phyloP scores from a whole-genome alignment of 2,888 invertebrate genomes.

The Sylvicola cinctus region DNA sequence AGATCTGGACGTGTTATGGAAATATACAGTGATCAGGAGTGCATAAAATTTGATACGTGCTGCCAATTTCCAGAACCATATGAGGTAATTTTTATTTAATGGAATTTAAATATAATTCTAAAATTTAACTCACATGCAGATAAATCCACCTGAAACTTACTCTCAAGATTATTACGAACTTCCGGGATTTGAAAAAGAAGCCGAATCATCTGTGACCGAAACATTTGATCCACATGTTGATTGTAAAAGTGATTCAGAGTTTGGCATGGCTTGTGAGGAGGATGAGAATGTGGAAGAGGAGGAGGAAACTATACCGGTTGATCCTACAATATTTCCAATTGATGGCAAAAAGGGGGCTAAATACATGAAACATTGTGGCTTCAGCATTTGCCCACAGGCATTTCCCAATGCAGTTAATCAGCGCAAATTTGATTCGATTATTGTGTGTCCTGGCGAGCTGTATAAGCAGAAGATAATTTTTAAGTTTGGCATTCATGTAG shows the following conservation, averaged over 20 bases:
- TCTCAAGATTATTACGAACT: neutral
- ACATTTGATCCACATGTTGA: neutral
- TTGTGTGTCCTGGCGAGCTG: neutral
- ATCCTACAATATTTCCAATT: neutral
- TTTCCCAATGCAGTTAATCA: neutral
- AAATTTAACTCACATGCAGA: neutral
- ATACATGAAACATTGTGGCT: neutral
- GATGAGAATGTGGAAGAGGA: too few species aligned
- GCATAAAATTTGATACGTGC: slow-evolving; percentile 66
- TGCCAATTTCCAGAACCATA: slow-evolving; percentile 39
- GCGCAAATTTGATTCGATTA: neutral
- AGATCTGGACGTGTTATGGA: slow-evolving; percentile 44
- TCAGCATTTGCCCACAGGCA: neutral
- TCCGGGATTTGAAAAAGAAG: neutral
- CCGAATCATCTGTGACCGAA: neutral
- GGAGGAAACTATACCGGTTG: neutral
- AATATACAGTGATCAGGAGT: slow-evolving; percentile 61
- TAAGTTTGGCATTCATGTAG: slow-evolving; percentile 1
- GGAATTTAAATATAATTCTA: neutral
- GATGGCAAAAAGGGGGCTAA: neutral
- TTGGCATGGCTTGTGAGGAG: neutral
- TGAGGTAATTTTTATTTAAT: neutral
- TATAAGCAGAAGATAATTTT: neutral
- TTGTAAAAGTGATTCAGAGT: neutral
- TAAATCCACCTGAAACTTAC: neutral